Evolutionary conservation across 2,888 invertebrate species (phyloP), one percentile per base, ranked within the genome.

Genomic region (Lithophane semibrunnea): DNA sequence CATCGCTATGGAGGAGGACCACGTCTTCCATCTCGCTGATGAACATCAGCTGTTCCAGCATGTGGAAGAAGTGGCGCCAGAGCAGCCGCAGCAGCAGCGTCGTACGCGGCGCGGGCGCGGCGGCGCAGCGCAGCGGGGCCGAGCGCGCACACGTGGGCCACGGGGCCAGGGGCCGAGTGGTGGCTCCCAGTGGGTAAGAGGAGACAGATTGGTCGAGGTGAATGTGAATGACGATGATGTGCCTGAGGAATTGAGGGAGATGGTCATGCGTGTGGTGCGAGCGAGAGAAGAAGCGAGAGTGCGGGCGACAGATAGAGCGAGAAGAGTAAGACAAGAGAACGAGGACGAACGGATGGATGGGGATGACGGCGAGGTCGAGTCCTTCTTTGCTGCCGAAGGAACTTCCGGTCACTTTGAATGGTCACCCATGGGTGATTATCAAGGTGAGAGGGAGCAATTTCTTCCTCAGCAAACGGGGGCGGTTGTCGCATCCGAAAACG

Each of bases 381-480:
- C 13, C 10, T 70, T 69, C 44, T 61, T 44, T 29, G 65, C 70
- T 64, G 21, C 16, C 37, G 52, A n/a, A 56, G 56, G 13, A 52
- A 21, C 21, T 67, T 24, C 52, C 2, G 13, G 21, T 8, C 12
- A 12, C 2, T 52, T 67, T 21, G 67, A 67, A 21, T 67, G 67
- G 67, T 67, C 52, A 67, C 24, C 67, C 21, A 67, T 67, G 67
- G 21, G 4, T 52, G 21, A 67, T 18, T 37, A 24, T 67, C 13
- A 21, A 21, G 52, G 67, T 8, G 21, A 21, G 49, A 49, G 18
- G 29, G 66, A 66, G 66, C 7, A 66, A 66, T 49, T 66, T 24
- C 49, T 49, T 12, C 66, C 49, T 12, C 24, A 49, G 49, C 7
- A 18, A 49, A 49, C 47, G 18, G 49, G 49, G 29, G 12, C 24